phyloP scores from a whole-genome alignment of 2,113 vertebrate genomes.

The Gobiocypris rarus region DNA sequence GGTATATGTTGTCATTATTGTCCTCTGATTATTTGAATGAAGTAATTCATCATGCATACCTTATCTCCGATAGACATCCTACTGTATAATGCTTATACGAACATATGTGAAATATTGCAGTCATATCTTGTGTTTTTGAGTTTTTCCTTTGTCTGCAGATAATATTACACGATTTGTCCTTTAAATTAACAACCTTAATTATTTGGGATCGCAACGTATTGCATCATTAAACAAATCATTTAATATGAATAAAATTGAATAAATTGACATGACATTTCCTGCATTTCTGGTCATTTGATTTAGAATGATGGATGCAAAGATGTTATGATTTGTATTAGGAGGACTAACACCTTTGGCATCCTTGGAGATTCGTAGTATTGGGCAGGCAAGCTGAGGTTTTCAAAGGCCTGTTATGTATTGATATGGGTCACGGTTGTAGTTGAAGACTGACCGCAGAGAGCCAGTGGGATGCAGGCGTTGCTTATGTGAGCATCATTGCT shows the following conservation, averaged over 20 bases:
- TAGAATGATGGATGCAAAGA: neutral
- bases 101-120: neutral
- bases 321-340: neutral
- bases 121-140: neutral
- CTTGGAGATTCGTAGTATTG: neutral
- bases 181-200: neutral
- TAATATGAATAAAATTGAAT: neutral
- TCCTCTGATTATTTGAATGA: conserved; percentile 3
- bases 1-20: conserved; percentile 20
- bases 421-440: conserved; percentile 27
- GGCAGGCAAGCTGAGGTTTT: neutral
- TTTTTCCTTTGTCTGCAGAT: neutral
- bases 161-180: neutral
- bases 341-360: neutral
- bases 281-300: neutral
- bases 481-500: conserved; percentile 7
- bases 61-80: neutral
- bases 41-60: neutral
- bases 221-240: neutral
- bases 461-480: conserved; percentile 15
- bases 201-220: neutral
- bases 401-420: conserved; percentile 23
- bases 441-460: conserved; percentile 10
- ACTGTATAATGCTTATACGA: neutral
- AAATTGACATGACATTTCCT: neutral